Evolutionary conservation across 2,113 vertebrate genomes (phyloP), one percentile per base, ranked within the genome.

Genomic region (Eptesicus fuscus): DNA sequence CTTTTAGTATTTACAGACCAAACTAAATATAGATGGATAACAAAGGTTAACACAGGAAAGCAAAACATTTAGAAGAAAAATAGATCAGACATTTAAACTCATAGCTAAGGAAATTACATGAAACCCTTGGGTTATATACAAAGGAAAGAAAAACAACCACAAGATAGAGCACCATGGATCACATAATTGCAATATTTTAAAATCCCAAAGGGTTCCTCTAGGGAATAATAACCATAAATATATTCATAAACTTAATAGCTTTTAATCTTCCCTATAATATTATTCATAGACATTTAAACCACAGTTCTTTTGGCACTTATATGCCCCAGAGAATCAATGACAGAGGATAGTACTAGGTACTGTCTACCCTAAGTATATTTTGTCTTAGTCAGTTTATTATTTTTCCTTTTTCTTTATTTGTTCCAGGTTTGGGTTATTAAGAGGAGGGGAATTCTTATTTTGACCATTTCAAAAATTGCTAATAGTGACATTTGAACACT

Each of bases 51-150:
- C 30, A 59, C 9, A 91, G 49, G 47, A 90, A 96, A 94, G 65
- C 17, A 93, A 83, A 91, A 91, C 11, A 56, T 89, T 88, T 83
- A 69, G 69, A 93, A 95, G 56, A 93, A 96, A 95, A 95, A 88
- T 59, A 87, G 83, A 93, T 71, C 49, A 94, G 49, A 53, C 37
- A 79, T 88, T 78, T 94, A 95, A 94, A 91, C 40, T 91, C 87
- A 95, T 61, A 88, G 23, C 28, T 69, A 88, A 93, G 49, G 11
- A 83, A 92, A 95, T 37, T 84, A 44, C 11, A 35, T 35, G 84
- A 78, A 94, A 4, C 30, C 23, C 56, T 95, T 73, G 14, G n/a
- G 20, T 93, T 93, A 93, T 73, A 47, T 42, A 28, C 16, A 94
- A 87, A 51, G n/a, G 9, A 79, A 96, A 61, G 3, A 76, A 47